Evolutionary conservation across 2,888 invertebrate species (phyloP), one percentile per base, ranked within the genome.

Genomic region (Cotesia congregata): DNA sequence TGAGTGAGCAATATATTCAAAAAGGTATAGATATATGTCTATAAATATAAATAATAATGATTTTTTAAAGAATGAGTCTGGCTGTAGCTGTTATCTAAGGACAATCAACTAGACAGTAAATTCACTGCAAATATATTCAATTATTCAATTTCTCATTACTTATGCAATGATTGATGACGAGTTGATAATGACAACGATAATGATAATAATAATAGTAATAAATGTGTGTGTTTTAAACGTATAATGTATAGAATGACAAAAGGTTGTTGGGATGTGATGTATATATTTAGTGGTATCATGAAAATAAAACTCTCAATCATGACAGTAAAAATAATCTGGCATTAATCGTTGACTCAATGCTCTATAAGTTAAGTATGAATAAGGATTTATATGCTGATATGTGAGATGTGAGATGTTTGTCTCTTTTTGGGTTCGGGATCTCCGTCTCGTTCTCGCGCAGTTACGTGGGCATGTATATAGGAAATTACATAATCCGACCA

Each of bases 401-500:
- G n/a, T 15, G 59, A 78, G 40, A 60, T 68, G n/a, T 60, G 20
- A 41, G 68, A 67, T 30, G 67, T 12, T 60, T 70, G 6, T 17
- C 7, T 67, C 64, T 40, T 6, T 50, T 50, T 50, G 50, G 12
- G 30, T 30, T 30, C 3, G 30, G 3, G 30, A 30, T 30, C 30
- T 30, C 30, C 30, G 30, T 30, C 30, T 30, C 50, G 17, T 65
- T 9, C 20, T 20, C 20, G 65, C 20, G 30, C 20, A 20, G 71
- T 62, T 30, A 39, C 39, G 59, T 60, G 60, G 70, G 59, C 70
- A 59, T 73, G 50, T 77, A 76, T 79, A 79, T 79, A 79, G 79
- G 76, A 79, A 82, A 80, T 78, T 79, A 81, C 80, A 82, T 88
- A 88, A 88, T 88, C 88, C 88, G 80, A 78, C 85, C 84, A 88